A percentile compares a stretch with the other conserved stretches of the same genome.
These are phyloP conservation scores for Carcina quercana DNA, from an alignment of 2,888 invertebrate species.

Conservation along the genomic window DNA sequence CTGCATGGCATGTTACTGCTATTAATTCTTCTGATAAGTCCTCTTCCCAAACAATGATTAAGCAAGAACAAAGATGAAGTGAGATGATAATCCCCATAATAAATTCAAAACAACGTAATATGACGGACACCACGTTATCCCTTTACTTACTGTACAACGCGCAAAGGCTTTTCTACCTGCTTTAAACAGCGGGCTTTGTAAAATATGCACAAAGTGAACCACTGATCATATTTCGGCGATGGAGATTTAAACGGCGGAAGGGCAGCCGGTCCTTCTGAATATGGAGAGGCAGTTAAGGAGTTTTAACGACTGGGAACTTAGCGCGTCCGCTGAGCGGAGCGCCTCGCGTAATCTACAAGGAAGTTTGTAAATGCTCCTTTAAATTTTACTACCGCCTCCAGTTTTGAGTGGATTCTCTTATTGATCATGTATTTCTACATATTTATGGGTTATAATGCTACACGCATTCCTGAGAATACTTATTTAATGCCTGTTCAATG, in stretches of 20 bases:
- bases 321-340: conserved; percentile 25
- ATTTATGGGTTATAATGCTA: no score
- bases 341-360: conserved; percentile 28
- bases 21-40: no score
- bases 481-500: no score
- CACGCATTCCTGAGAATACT: no score
- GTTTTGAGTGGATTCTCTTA: no score
- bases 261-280: conserved; percentile 33
- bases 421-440: no score
- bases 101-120: no score
- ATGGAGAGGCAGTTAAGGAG: conserved; percentile 41
- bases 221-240: conserved; percentile 32
- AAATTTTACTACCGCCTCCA: conserved; percentile 20
- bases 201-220: conserved; percentile 23
- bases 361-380: conserved; percentile 32
- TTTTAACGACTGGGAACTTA: conserved; percentile 47
- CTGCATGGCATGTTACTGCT: no score
- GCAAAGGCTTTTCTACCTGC: conserved; percentile 5
- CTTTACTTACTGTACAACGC: not conserved
- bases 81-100: no score
- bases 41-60: no score
- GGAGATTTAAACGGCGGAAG: conserved; percentile 32
- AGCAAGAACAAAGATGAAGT: no score
- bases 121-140: no score
- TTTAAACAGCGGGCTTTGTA: conserved; percentile 10